These are phyloP conservation scores for Heliconius hermathena DNA, from an alignment of 1,140 invertebrate genomes.

Conservation along the genomic window DNA sequence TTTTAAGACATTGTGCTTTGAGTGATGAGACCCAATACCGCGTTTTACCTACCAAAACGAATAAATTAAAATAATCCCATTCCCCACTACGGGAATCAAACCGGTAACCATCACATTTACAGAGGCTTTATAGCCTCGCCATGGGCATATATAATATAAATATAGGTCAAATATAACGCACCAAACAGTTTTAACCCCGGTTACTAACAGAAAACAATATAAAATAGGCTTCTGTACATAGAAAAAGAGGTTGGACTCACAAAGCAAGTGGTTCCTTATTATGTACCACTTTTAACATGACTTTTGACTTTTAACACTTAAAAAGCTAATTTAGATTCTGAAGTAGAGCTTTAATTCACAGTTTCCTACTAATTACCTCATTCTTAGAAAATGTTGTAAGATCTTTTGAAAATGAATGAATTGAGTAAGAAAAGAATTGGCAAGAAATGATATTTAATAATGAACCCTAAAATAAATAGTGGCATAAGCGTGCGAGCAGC, in stretches of 20 bases:
- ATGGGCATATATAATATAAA: not conserved
- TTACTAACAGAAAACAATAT: not conserved
- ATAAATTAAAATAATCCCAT: too few relatives aligned
- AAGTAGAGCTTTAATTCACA: not conserved
- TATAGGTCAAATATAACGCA: not conserved
- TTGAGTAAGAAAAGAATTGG: not conserved
- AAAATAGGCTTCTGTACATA: not conserved
- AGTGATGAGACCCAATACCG: too few relatives aligned
- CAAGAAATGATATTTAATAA: not conserved
- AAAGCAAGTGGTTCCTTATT: not conserved
- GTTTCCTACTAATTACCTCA: constrained; percentile 6
- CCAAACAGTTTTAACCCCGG: too few relatives aligned
- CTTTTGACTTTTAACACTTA: constrained; percentile 7
- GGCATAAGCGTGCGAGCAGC: too few relatives aligned
- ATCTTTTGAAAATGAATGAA: not conserved
- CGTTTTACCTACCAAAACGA: too few relatives aligned
- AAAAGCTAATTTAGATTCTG: constrained; percentile 4
- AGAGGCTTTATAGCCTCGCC: too few relatives aligned
- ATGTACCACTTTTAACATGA: not conserved
- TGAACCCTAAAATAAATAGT: not conserved
- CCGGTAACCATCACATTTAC: too few relatives aligned
- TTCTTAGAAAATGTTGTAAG: not conserved
- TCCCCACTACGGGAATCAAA: too few relatives aligned
- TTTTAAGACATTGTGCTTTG: too few relatives aligned
- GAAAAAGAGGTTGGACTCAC: not conserved